Base-by-base conservation (phyloP, 2,797 vertebrate species). In the Sebastes hopkinsi region DNA sequence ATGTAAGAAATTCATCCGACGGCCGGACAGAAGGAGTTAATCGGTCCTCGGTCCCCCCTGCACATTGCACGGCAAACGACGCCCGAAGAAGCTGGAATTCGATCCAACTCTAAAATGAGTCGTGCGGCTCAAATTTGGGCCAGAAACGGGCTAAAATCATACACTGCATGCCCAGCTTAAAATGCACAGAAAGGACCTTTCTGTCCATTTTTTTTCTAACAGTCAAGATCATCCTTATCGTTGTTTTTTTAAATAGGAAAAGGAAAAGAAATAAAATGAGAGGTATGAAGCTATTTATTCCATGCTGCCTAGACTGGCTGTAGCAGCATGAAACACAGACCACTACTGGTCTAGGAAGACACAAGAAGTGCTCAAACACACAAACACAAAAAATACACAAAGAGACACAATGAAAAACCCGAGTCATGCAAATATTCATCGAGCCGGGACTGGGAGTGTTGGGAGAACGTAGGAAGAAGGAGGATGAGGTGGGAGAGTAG, bases 221-320 rank as follows among this genome's bases (percentile, higher is more conserved):
- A 65, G 8, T 69, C 10, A 14, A 36, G 18, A 64, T 56, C 30
- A 58, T 27, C 30, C 10, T 23, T 11, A 20, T 65, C 0, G 4
- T 16, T 32, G 8, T 0, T 8, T 74, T 46, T 60, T 72, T 50
- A 62, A 64, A 22, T 50, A 64, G 14, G 8, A 62, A 64, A 61
- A 50, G 46, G 8, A 20, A 72, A 16, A 27, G 8, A 59, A 58
- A 60, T 50, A 8, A 54, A 55, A 62, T 80, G 9, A 74, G 52
- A 54, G 6, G 2, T 36, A 16, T 20, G 8, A n/a, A 69, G 55
- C 7, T 14, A 55, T 25, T 52, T 18, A 50, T 36, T 55, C 20
- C 22, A 46, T 81, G 87, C 91, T 85, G 90, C 89, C 81, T 82
- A 92, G 90, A 93, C 82, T 85, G 89, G 83, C 66, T 75, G 67